Evolutionary conservation across 2,797 vertebrate genomes (phyloP).

Genomic region (Smutsia temminckii): DNA sequence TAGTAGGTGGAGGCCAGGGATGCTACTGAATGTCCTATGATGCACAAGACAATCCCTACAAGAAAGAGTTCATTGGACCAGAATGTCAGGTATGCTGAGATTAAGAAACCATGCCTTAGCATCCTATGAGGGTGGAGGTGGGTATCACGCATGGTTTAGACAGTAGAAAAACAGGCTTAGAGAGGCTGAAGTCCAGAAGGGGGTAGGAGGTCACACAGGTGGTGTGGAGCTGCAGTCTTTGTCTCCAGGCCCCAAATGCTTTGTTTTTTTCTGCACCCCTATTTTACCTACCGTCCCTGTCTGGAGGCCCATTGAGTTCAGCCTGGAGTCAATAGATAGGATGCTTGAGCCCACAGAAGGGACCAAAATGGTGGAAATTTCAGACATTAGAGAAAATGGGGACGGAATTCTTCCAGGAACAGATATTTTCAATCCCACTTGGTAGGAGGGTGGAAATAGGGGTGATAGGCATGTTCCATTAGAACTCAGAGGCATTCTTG

Average conservation of each 20-base stretch:
- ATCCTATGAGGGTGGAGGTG: neutral
- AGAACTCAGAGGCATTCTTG: neutral
- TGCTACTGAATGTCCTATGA: neutral
- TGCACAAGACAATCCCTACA: neutral
- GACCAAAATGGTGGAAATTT: too few relatives aligned
- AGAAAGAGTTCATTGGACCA: neutral
- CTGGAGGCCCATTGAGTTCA: neutral
- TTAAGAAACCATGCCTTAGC: neutral
- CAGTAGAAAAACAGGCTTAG: neutral
- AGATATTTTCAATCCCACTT: neutral
- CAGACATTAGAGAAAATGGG: neutral
- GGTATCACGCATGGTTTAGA: neutral
- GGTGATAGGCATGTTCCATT: neutral
- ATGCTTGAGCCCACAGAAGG: neutral
- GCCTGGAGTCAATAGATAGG: too few relatives aligned
- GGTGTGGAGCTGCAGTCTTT: neutral
- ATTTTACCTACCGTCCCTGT: neutral
- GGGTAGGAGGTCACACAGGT: neutral
- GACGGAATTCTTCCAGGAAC: neutral
- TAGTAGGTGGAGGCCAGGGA: neutral
- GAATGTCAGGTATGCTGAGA: neutral
- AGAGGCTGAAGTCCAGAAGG: neutral
- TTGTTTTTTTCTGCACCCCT: neutral
- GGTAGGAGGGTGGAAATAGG: neutral
- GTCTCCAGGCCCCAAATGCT: neutral